Evolutionary conservation across 1,140 invertebrate species (phyloP).

Genomic region (Cydia amplana): DNA sequence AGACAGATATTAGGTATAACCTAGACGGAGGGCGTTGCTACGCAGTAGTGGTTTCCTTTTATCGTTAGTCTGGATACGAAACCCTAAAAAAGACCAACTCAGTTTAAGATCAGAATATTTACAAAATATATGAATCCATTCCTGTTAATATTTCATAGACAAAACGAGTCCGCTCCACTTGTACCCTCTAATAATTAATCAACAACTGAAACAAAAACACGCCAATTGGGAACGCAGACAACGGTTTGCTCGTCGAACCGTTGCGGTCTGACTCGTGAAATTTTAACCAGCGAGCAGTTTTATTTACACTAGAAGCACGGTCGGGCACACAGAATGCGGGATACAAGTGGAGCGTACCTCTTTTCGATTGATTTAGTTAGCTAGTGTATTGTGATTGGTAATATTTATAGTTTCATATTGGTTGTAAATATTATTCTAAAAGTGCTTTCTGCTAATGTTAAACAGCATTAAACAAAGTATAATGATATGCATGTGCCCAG

Average conservation of each 20-base stretch:
- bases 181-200: conserved; percentile 28
- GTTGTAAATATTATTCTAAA: neutral
- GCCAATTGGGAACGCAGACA: conserved; percentile 14
- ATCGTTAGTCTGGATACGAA: neutral
- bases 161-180: conserved; percentile 17
- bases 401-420: neutral
- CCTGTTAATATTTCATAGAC: neutral
- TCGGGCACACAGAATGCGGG: conserved; percentile 30
- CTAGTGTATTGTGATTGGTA: neutral
- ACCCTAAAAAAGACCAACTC: neutral
- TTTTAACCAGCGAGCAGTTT: conserved; percentile 56
- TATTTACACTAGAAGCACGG: conserved; percentile 48
- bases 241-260: conserved; percentile 31
- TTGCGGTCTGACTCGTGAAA: conserved; percentile 48
- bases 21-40: neutral
- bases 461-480: too few species aligned
- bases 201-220: conserved; percentile 19
- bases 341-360: conserved; percentile 6
- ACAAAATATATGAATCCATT: neutral
- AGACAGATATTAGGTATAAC: neutral
- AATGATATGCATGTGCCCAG: too few species aligned
- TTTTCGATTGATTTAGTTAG: conserved; percentile 8
- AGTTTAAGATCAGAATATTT: neutral
- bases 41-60: neutral
- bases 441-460: neutral